A percentile compares a stretch with the other conserved stretches of the same genome.
These are phyloP conservation scores for Margaritifera margaritifera DNA, from an alignment of 2,888 invertebrate genomes.

Conservation along the genomic window DNA sequence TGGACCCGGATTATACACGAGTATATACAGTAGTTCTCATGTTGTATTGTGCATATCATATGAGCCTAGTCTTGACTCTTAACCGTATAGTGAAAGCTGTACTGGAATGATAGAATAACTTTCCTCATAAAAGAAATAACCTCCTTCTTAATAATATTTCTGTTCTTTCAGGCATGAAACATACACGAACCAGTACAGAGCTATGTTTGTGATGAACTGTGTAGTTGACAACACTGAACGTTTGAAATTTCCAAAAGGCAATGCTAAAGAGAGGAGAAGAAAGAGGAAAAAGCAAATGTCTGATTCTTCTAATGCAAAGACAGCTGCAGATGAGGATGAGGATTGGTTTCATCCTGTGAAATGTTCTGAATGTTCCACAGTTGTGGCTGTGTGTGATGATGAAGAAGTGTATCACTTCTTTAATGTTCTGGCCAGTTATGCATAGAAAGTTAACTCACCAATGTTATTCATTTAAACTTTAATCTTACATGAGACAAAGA, in stretches of 20 bases:
- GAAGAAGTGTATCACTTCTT: slow-evolving; percentile 79
- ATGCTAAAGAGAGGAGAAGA: slow-evolving; percentile 54
- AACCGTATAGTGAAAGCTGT: too few species aligned
- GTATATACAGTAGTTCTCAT: too few species aligned
- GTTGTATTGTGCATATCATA: too few species aligned
- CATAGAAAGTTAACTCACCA: too few species aligned
- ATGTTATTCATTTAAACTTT: too few species aligned
- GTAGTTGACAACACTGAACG: slow-evolving; percentile 69
- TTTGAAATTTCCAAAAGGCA: slow-evolving; percentile 66
- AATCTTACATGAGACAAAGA: too few species aligned
- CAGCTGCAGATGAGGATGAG: slow-evolving; percentile 11
- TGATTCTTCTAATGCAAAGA: background rate
- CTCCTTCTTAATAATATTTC: slow-evolving; percentile 11
- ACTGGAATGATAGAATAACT: too few species aligned
- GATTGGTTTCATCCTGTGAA: slow-evolving; percentile 75
- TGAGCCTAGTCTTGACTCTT: too few species aligned
- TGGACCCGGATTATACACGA: too few species aligned
- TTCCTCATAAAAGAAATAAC: too few species aligned
- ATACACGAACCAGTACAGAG: slow-evolving; percentile 77
- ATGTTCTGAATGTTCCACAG: slow-evolving; percentile 76
- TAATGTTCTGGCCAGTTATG: slow-evolving; percentile 76
- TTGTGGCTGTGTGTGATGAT: slow-evolving; percentile 76
- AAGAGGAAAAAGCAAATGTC: slow-evolving; percentile 36
- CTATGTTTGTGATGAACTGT: slow-evolving; percentile 79
- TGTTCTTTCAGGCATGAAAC: slow-evolving; percentile 73